These are phyloP conservation scores for Rhyacophila evoluta DNA, from an alignment of 2,888 invertebrate species.

Conservation along the genomic window DNA sequence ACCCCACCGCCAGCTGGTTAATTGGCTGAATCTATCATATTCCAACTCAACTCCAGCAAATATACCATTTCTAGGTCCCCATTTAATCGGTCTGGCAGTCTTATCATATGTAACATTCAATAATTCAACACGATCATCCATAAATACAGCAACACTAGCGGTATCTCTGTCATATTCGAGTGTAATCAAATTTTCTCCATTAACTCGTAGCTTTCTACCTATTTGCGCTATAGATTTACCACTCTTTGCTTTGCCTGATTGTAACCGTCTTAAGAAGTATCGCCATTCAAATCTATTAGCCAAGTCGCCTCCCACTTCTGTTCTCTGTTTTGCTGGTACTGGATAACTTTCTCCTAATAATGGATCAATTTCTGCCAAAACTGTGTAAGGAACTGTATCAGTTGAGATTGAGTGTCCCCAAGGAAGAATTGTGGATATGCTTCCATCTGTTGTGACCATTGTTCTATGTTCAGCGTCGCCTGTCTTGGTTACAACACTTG, in stretches of 20 bases:
- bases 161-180: slow-evolving; percentile 92
- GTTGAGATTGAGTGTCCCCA: slow-evolving; percentile 92
- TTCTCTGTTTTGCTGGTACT: slow-evolving; percentile 90
- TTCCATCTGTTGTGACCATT: slow-evolving; percentile 84
- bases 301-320: slow-evolving; percentile 89
- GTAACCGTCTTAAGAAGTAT: slow-evolving; percentile 85
- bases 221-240: slow-evolving; percentile 84
- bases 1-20: slow-evolving; percentile 94
- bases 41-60: slow-evolving; percentile 92
- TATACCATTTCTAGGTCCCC: slow-evolving; percentile 87
- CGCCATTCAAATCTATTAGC: slow-evolving; percentile 97
- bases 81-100: slow-evolving; percentile 85
- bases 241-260: slow-evolving; percentile 72
- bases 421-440: slow-evolving; percentile 82
- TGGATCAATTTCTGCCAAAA: slow-evolving; percentile 89
- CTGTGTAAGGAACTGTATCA: slow-evolving; percentile 91
- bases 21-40: slow-evolving; percentile 90
- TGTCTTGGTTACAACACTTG: slow-evolving; percentile 83
- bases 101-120: slow-evolving; percentile 89
- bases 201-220: slow-evolving; percentile 86
- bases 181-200: slow-evolving; percentile 91
- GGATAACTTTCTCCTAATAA: slow-evolving; percentile 92
- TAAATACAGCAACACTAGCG: slow-evolving; percentile 86
- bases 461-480: slow-evolving; percentile 88
- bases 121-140: slow-evolving; percentile 88